Evolutionary conservation across 2,797 vertebrate species (phyloP).

Genomic region (Gadopsis marmoratus): DNA sequence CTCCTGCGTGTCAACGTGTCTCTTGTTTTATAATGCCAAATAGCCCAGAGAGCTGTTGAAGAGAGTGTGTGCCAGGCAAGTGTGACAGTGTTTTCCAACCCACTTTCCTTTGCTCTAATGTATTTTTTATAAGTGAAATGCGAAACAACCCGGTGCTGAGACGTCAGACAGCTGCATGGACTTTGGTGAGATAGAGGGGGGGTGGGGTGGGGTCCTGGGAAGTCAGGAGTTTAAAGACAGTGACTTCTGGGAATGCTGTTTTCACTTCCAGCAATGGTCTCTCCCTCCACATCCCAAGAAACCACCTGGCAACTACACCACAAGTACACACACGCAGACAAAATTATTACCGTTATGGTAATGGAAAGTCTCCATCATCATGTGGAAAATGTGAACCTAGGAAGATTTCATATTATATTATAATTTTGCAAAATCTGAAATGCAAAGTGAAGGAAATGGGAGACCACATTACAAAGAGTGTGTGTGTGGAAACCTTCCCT

Average conservation of each 20-base stretch:
- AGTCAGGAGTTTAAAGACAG: conserved; percentile 58
- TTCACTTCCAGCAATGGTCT: conserved; percentile 53
- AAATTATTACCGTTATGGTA: conserved; percentile 40
- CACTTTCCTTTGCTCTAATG: conserved; percentile 54
- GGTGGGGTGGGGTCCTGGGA: conserved; percentile 37
- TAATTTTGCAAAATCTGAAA: conserved; percentile 61
- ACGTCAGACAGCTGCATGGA: conserved; percentile 50
- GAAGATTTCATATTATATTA: conserved; percentile 61
- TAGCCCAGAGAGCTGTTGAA: conserved; percentile 49
- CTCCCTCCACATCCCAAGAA: conserved; percentile 59
- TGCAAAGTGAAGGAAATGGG: conserved; percentile 59
- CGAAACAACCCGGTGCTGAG: conserved; percentile 32
- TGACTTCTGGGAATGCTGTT: conserved; percentile 72
- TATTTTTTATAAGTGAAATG: conserved; percentile 62
- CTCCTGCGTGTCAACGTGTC: conserved; percentile 51
- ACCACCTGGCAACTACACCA: conserved; percentile 36
- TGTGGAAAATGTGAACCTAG: conserved; percentile 71
- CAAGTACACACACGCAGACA: conserved; percentile 1
- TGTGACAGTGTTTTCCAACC: conserved; percentile 18
- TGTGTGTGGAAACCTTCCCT: conserved; percentile 25
- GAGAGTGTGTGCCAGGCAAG: conserved; percentile 56
- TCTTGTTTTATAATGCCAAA: conserved; percentile 52
- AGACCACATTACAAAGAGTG: conserved; percentile 35
- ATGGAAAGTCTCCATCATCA: conserved; percentile 71
- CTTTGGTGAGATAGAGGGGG: conserved; percentile 1